Percentiles rank a stretch among this genome's conserved stretches.
phyloP scores from a whole-genome alignment of 2,888 invertebrate genomes.

The Magallana nippona region DNA sequence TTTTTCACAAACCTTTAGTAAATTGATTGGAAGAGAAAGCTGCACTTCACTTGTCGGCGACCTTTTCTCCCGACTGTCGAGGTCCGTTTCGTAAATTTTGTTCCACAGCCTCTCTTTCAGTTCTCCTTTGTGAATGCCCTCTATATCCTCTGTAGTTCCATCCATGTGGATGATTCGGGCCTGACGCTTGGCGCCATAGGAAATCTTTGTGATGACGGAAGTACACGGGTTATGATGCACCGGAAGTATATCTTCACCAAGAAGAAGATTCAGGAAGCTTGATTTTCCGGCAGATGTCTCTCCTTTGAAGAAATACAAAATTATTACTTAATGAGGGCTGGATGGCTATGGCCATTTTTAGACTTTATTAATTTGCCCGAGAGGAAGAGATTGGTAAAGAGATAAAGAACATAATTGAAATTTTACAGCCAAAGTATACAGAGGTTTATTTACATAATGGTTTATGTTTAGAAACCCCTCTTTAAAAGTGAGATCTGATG shows the following conservation, averaged over 20 bases:
- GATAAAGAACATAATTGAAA: too few relatives aligned
- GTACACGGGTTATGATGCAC: slow-evolving; percentile 68
- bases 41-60: slow-evolving; percentile 58
- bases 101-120: slow-evolving; percentile 25
- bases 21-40: slow-evolving; percentile 52
- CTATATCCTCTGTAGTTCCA: slow-evolving; percentile 44
- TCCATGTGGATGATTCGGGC: slow-evolving; percentile 58
- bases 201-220: slow-evolving; percentile 67
- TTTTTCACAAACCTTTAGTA: slow-evolving; percentile 53
- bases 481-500: too few relatives aligned
- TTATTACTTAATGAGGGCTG: not conserved
- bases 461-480: too few relatives aligned
- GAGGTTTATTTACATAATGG: too few relatives aligned
- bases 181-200: slow-evolving; percentile 56
- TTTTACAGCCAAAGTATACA: too few relatives aligned
- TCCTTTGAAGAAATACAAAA: slow-evolving; percentile 62
- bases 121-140: slow-evolving; percentile 43
- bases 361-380: too few relatives aligned
- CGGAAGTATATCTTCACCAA: slow-evolving; percentile 67
- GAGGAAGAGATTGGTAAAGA: too few relatives aligned
- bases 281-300: slow-evolving; percentile 76
- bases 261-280: slow-evolving; percentile 70
- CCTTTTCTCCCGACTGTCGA: slow-evolving; percentile 46
- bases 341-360: too few relatives aligned
- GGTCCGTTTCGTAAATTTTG: slow-evolving; percentile 33